Base-by-base conservation (phyloP, 2,113 vertebrate species). In the Peromyscus leucopus region DNA sequence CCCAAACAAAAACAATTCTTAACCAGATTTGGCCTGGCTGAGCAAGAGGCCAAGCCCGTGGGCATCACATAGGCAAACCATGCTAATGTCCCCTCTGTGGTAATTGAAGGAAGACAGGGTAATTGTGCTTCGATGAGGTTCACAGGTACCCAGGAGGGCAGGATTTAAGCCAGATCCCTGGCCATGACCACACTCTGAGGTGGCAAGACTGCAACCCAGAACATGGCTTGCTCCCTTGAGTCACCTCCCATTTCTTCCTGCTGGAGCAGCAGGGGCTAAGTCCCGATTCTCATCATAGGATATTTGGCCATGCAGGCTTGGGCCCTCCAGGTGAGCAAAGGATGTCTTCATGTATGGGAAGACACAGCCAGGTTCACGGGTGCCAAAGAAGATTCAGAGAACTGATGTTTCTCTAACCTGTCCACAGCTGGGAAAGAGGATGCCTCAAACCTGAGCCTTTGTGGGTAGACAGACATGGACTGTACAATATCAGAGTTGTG, bases 281-380 rank as follows among this genome's bases (percentile, higher is more conserved):
- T 33, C 57, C 78, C 17, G 5, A 21, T 31, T 86, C 17, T 16
- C 3, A 12, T 13, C 2, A 0, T 24, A 3, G 4, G 0, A 0
- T 0, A 2, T 28, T 24, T 39, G 4, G 7, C 59, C 0, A 0
- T 0, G 16, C 0, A 3, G 86, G n/a, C 10, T 0, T 1, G 0
- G 74, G 55, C 21, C 2, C 28, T 51, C 22, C 0, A 13, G 51
- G 51, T 17, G 26, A 86, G n/a, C 13, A 4, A 26, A 3, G 31
- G 36, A 1, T 46, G 36, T 46, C 24, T 51, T 71, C 42, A n/a
- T 2, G 0, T 7, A 21, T 26, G 8, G 65, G 51, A 51, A 90
- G 69, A 42, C 24, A 48, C 26, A 39, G 63, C n/a, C 21, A 6
- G 42, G 28, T 51, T 69, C 19, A 0, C 1, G 48, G 21, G 63